Percentiles rank a stretch among this genome's conserved stretches.
Evolutionary conservation across 2,888 invertebrate genomes (phyloP).

Genomic region (Nemoura dubitans): DNA sequence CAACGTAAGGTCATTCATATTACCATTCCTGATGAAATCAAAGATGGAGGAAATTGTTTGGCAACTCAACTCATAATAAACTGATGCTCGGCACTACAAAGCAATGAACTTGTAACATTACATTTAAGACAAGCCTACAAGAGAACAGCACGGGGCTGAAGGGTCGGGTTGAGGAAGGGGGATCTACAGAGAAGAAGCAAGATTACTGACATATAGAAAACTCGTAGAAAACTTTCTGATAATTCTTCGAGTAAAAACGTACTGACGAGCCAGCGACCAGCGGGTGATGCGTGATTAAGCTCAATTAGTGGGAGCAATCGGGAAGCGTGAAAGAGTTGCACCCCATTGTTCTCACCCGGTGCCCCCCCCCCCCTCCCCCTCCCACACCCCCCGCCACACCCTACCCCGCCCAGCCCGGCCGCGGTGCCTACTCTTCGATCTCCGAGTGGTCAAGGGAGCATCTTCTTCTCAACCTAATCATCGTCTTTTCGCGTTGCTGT

Average conservation of each 20-base stretch:
- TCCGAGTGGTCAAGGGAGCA: constrained; percentile 1
- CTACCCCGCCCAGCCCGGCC: neutral
- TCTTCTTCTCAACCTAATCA: constrained; percentile 30
- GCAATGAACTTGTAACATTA: too few species aligned
- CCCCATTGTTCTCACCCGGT: constrained; percentile 27
- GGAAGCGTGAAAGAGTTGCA: constrained; percentile 33
- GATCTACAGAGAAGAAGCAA: neutral
- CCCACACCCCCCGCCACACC: neutral
- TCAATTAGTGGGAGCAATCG: constrained; percentile 30
- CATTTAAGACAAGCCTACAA: too few species aligned
- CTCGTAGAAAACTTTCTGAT: constrained; percentile 26
- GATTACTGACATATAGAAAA: constrained; percentile 1
- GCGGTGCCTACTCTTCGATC: neutral
- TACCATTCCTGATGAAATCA: too few species aligned
- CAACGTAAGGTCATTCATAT: too few species aligned
- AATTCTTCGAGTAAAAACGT: constrained; percentile 18
- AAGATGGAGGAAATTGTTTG: too few species aligned
- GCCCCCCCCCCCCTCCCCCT: neutral
- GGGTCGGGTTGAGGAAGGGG: neutral
- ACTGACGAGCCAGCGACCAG: constrained; percentile 22
- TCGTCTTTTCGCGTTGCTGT: constrained; percentile 28
- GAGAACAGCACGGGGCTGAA: neutral
- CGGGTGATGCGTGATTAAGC: constrained; percentile 28
- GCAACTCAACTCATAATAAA: too few species aligned
- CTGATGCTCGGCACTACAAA: too few species aligned